Base-by-base conservation (phyloP, 2,113 vertebrate species). In the Entomyzon cyanotis region DNA sequence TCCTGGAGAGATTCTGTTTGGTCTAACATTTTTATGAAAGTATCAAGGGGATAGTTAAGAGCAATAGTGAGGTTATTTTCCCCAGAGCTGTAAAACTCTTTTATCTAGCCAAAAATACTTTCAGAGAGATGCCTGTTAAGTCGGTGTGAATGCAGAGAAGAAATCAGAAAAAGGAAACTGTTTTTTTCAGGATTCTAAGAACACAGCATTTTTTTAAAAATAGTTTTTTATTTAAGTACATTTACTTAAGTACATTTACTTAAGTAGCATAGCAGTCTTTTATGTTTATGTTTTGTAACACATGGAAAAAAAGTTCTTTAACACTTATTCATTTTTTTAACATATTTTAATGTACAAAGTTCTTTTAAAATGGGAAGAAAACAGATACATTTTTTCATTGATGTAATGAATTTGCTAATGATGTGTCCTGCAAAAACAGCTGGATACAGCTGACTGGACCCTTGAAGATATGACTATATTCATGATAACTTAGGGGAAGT, bases 1-100 rank as follows among this genome's bases (percentile, higher is more conserved):
- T 98, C 97, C 97, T 98, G 96, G 93, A 96, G 94, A 95, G 94
- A 97, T 83, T 97, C 94, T 98, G 97, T 97, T 98, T 98, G 97
- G 97, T 97, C 97, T 98, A 94, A 93, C 82, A 86, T 97, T 97
- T 95, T 97, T 96, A 97, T 93, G 84, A 94, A 97, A 97, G 74
- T 96, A 97, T 96, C 97, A 95, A 95, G 97, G 95, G 94, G 97
- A 91, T 97, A 95, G 89, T 94, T 69, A 96, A 94, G 89, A 96
- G 95, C 89, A 93, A 87, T 76, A 78, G 87, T 49, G 95, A 84
- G 85, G 94, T 93, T 87, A 84, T 94, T 96, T 92, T 96, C 96
- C 87, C 84, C 59, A 88, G 94, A 96, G 91, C 84, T 89, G 95
- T 96, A 96, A 97, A 96, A 95, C 71, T 80, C 93, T 95, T 94